Percentiles rank a stretch among this genome's conserved stretches.
Evolutionary conservation across 2,888 invertebrate species (phyloP).

Genomic region (Callinectes sapidus): DNA sequence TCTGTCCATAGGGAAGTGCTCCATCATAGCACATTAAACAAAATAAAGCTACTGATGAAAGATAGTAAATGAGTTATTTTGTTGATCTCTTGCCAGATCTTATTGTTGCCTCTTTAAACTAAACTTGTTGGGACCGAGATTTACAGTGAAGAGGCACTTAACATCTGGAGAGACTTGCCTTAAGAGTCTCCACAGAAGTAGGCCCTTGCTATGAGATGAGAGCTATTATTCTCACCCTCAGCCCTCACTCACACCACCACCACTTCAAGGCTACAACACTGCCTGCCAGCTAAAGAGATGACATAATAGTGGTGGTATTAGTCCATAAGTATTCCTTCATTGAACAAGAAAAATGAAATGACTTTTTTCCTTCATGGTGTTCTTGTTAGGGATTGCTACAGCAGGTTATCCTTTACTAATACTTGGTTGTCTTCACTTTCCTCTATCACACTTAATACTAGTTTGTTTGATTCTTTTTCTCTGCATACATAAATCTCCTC

Average conservation of each 20-base stretch:
- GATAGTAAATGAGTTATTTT: background rate
- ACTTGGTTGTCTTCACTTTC: background rate
- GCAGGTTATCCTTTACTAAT: background rate
- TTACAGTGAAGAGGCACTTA: background rate
- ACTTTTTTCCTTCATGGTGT: background rate
- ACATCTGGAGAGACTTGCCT: constrained; percentile 5
- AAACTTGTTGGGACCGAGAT: background rate
- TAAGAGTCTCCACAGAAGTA: constrained; percentile 13
- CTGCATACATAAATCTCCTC: no score
- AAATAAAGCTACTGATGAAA: background rate
- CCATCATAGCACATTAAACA: background rate
- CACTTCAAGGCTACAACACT: background rate
- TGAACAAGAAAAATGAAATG: background rate
- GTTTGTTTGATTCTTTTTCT: no score
- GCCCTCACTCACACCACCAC: background rate
- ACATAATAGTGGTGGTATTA: background rate
- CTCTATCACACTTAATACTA: background rate
- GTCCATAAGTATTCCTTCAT: background rate
- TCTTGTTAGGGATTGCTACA: background rate
- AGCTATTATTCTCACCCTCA: background rate
- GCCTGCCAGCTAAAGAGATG: background rate
- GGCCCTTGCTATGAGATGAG: background rate
- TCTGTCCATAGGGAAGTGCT: background rate
- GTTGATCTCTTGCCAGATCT: background rate
- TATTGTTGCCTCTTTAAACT: background rate